These are phyloP conservation scores for Semibalanus balanoides DNA, from an alignment of 1,140 invertebrate species.

Conservation along the genomic window DNA sequence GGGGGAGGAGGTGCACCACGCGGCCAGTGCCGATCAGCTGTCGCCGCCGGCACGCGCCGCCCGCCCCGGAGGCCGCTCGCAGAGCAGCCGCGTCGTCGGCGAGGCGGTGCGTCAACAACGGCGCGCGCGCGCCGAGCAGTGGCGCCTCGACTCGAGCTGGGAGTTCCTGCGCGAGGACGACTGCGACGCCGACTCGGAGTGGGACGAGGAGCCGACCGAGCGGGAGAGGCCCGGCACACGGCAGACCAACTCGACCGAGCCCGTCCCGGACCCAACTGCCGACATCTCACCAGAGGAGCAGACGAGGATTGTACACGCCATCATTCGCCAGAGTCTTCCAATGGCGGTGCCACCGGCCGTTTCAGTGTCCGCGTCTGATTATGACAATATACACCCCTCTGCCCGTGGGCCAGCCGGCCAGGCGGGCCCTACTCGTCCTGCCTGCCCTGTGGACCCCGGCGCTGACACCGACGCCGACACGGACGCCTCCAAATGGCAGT, in stretches of 20 bases:
- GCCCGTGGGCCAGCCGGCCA: too few species aligned
- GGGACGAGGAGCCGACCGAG: conserved; percentile 4
- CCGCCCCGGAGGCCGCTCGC: not conserved
- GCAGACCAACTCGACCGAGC: not conserved
- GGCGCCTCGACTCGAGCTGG: conserved; percentile 18
- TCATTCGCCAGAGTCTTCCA: not conserved
- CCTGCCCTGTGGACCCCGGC: conserved; percentile 3
- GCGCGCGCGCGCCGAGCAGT: conserved; percentile 10
- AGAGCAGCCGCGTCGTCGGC: not conserved
- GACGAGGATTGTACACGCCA: not conserved
- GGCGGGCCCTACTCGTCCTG: too few species aligned
- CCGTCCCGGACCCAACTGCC: not conserved
- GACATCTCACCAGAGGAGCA: not conserved
- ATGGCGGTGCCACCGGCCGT: not conserved
- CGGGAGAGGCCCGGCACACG: not conserved
- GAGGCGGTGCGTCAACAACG: too few species aligned
- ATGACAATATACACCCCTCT: not conserved
- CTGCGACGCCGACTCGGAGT: conserved; percentile 9
- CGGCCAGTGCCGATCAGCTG: conserved; percentile 54
- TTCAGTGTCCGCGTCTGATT: not conserved
- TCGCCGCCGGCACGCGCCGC: conserved; percentile 33
- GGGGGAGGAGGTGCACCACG: conserved; percentile 19
- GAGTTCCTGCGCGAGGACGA: conserved; percentile 16
- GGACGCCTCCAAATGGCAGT: not conserved
- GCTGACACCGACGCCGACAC: conserved; percentile 12